These are phyloP conservation scores for Drosophila mayaguana DNA, from an alignment of 2,888 invertebrate genomes.

Conservation along the genomic window DNA sequence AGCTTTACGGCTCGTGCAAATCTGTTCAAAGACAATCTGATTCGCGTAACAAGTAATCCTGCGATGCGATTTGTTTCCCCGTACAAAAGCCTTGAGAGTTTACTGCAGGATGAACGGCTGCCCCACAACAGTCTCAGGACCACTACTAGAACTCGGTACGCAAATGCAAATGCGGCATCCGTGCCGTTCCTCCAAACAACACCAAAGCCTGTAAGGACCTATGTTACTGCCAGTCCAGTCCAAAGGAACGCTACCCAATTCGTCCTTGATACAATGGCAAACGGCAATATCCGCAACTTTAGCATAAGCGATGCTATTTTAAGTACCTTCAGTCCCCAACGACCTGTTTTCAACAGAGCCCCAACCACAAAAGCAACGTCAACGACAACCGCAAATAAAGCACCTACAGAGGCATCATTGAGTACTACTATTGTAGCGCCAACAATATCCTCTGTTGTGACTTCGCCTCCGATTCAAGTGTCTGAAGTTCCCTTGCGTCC, in stretches of 20 bases:
- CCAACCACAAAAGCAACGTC: conserved; percentile 22
- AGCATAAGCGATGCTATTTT: conserved; percentile 81
- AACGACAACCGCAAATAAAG: conserved; percentile 35
- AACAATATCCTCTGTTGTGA: conserved; percentile 70
- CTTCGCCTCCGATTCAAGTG: conserved; percentile 70
- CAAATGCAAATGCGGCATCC: conserved; percentile 48
- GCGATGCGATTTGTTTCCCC: conserved; percentile 86
- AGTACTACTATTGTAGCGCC: conserved; percentile 48
- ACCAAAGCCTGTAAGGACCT: conserved; percentile 76
- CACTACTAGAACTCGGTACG: conserved; percentile 72
- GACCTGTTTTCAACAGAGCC: conserved; percentile 29
- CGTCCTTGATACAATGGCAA: conserved; percentile 70
- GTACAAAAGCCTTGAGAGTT: conserved; percentile 86
- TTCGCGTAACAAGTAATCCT: conserved; percentile 81
- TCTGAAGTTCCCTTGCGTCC: conserved; percentile 60
- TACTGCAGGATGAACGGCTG: conserved; percentile 84
- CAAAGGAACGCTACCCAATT: conserved; percentile 65
- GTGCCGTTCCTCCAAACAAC: conserved; percentile 70
- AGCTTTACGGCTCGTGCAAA: conserved; percentile 84
- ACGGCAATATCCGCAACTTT: conserved; percentile 71
- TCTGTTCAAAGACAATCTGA: conserved; percentile 83
- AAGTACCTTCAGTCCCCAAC: conserved; percentile 71
- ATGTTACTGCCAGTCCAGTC: conserved; percentile 75
- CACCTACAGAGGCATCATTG: conserved; percentile 34
- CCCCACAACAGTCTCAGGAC: conserved; percentile 69